A percentile compares a stretch with the other conserved stretches of the same genome.
Conservation (phyloP, 2,797 vertebrate species). For the Esox masquinongy region DNA sequence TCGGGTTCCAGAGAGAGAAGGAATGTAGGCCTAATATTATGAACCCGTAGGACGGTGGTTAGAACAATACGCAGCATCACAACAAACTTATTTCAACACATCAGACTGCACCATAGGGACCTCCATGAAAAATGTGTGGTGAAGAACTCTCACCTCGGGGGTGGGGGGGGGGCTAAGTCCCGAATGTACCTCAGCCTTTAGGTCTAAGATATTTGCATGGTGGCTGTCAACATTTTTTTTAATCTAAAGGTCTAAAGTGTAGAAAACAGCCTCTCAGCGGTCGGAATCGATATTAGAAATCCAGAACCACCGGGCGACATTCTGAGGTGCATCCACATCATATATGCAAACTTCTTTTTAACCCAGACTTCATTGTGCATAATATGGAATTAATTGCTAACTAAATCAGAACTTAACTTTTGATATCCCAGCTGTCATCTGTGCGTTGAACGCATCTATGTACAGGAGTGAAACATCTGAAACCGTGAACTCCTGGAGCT, state of each 20-base stretch:
- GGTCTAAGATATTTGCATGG: not conserved
- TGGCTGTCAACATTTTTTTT: not conserved
- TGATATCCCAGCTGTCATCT: not conserved
- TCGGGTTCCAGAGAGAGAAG: too few species aligned
- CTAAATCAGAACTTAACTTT: not conserved
- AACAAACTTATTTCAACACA: too few species aligned
- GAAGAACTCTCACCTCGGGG: too few species aligned
- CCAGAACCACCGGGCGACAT: not conserved
- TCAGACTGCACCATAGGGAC: too few species aligned
- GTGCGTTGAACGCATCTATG: not conserved
- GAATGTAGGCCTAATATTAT: too few species aligned
- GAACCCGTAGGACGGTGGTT: too few species aligned
- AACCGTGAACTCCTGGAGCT: not conserved
- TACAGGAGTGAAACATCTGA: not conserved
- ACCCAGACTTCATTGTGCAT: not conserved
- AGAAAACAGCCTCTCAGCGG: not conserved
- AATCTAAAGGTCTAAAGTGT: not conserved
- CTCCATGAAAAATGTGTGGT: too few species aligned
- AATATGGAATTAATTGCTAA: not conserved
- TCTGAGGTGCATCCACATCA: not conserved
- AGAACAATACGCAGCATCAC: too few species aligned
- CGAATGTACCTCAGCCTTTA: too few species aligned
- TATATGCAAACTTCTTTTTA: not conserved
- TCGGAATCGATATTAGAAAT: not conserved
- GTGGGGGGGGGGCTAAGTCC: too few species aligned